Evolutionary conservation across 1,140 invertebrate genomes (phyloP), one percentile per base, ranked within the genome.

Genomic region (Sinonovacula constricta): DNA sequence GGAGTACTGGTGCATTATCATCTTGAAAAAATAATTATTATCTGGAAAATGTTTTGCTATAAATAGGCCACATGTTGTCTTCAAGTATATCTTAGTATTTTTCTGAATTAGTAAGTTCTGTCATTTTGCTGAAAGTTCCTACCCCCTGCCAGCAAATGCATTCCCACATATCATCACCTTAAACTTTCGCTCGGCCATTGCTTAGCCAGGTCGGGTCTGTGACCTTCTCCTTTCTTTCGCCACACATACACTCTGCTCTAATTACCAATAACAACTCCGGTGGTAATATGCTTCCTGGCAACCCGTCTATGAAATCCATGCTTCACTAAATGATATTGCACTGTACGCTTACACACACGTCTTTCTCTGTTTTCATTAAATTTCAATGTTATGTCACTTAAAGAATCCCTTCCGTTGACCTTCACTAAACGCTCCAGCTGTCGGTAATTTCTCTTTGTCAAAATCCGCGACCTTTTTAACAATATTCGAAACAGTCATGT

Each of bases 161-260:
- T n/a, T n/a, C n/a, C n/a, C n/a, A n/a, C n/a, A n/a, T n/a, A n/a
- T n/a, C n/a, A n/a, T n/a, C n/a, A n/a, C n/a, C n/a, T n/a, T n/a
- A n/a, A n/a, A n/a, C n/a, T n/a, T n/a, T n/a, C n/a, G n/a, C n/a
- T n/a, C n/a, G n/a, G n/a, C n/a, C n/a, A n/a, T n/a, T n/a, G 59
- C 14, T 28, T 26, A 62, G 34, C 12, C 30, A 30, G 4, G 5
- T 67, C 63, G 10, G 63, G 63, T 49, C 63, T n/a, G 4, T 26
- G 31, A 3, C 39, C 36, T 67, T 67, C 36, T 7, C 36, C 36
- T 26, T 12, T 49, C 45, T 67, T 49, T 67, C 63, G 22, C 63
- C 63, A 67, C 49, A 67, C 28, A 49, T 67, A 67, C 24, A 51
- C 36, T 14, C 36, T n/a, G 3, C 31, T 15, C 26, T 67, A n/a